Conservation (phyloP, 92 coral and sea anemone genomes). For the Blastomussa wellsi region DNA sequence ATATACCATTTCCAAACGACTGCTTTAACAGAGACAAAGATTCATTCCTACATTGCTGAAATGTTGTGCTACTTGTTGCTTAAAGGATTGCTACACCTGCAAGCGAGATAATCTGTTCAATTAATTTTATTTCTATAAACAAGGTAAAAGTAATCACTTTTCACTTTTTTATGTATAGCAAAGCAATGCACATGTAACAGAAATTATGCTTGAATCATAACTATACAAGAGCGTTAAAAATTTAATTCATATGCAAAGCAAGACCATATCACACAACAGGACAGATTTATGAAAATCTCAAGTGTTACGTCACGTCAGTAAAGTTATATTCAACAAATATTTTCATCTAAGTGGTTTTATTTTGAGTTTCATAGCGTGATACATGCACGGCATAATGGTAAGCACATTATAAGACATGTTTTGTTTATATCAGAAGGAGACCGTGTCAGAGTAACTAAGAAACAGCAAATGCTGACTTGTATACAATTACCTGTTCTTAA, state of each 20-base stretch:
- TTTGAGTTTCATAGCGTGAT: background rate
- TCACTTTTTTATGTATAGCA: background rate
- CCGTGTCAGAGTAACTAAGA: background rate
- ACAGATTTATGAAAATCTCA: conserved; percentile 21
- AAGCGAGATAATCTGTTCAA: background rate
- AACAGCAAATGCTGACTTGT: conserved; percentile 10
- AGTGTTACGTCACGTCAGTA: conserved; percentile 11
- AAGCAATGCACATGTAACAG: background rate
- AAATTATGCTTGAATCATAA: background rate
- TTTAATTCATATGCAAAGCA: conserved; percentile 25
- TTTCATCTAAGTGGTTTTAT: background rate
- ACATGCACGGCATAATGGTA: background rate
- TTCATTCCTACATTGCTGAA: background rate
- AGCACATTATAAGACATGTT: background rate
- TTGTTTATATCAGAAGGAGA: background rate
- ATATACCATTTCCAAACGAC: background rate
- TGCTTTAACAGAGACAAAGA: background rate
- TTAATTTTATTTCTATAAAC: background rate
- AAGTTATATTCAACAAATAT: background rate
- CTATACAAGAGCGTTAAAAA: background rate
- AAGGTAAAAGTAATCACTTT: background rate
- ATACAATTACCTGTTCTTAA: conserved; percentile 4
- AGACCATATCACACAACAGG: background rate
- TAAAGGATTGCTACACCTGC: background rate
- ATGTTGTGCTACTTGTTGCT: background rate